Percentiles rank a stretch among this genome's conserved stretches.
phyloP scores from a whole-genome alignment of 2,888 invertebrate species.

The Mamestra brassicae region DNA sequence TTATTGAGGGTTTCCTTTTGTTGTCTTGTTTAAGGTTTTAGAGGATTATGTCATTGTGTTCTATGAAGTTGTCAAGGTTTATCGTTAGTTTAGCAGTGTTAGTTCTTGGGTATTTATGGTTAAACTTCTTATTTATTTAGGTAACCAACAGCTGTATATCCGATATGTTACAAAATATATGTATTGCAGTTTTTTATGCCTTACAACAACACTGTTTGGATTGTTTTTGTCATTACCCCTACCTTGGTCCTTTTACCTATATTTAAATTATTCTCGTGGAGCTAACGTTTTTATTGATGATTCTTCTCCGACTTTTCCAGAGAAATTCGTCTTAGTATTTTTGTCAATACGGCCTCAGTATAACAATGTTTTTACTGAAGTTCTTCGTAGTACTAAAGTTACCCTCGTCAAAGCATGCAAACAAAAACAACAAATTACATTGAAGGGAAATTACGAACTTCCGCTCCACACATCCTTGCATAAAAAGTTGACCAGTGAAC shows the following conservation, averaged over 20 bases:
- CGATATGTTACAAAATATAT: too few relatives aligned
- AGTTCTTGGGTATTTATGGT: neutral
- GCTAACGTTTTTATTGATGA: too few relatives aligned
- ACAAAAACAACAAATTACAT: slow-evolving; percentile 39
- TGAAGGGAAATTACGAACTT: slow-evolving; percentile 33
- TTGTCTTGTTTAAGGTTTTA: neutral
- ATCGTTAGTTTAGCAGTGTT: neutral
- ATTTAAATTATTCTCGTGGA: too few relatives aligned
- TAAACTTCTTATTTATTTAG: too few relatives aligned
- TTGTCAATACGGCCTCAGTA: neutral
- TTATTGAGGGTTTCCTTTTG: slow-evolving; percentile 35
- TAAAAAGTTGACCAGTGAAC: slow-evolving; percentile 41
- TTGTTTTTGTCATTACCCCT: too few relatives aligned
- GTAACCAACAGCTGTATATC: too few relatives aligned
- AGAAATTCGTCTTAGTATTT: neutral
- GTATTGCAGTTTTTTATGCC: too few relatives aligned
- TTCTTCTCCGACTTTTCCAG: neutral
- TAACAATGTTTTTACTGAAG: neutral
- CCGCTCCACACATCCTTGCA: slow-evolving; percentile 53
- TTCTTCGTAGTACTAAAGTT: slow-evolving; percentile 4
- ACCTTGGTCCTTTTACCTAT: too few relatives aligned
- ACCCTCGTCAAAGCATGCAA: slow-evolving; percentile 29
- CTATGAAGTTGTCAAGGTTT: neutral
- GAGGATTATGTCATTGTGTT: slow-evolving; percentile 12
- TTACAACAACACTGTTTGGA: too few relatives aligned